These are phyloP conservation scores for Sphenopsis melanotis DNA, from an alignment of 2,797 vertebrate species.

Conservation along the genomic window DNA sequence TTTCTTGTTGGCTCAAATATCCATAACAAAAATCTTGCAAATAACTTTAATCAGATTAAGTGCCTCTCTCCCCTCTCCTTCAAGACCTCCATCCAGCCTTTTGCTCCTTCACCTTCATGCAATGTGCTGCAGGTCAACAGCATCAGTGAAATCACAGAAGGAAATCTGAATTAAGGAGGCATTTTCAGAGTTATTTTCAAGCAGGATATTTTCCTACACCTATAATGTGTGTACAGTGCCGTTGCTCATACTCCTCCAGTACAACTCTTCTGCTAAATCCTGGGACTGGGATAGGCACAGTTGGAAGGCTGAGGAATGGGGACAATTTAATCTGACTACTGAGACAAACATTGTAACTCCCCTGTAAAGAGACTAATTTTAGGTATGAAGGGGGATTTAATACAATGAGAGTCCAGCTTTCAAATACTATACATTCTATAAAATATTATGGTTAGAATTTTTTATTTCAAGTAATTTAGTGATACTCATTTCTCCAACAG, in stretches of 20 bases:
- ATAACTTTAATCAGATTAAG: not conserved
- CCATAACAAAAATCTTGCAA: slow-evolving; percentile 11
- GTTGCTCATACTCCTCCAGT: not conserved
- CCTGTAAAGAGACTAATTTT: not conserved
- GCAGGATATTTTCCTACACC: not conserved
- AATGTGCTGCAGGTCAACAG: not conserved
- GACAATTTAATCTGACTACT: not conserved
- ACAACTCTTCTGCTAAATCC: not conserved
- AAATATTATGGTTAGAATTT: not conserved
- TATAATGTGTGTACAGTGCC: too few species aligned
- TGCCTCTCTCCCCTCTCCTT: not conserved
- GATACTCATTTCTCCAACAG: not conserved
- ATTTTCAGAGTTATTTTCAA: not conserved
- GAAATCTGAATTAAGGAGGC: not conserved
- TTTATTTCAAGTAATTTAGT: not conserved
- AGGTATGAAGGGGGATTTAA: not conserved
- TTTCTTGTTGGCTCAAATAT: not conserved
- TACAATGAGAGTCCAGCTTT: not conserved
- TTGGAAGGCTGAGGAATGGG: not conserved
- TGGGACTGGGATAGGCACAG: fast-evolving
- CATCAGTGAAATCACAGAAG: not conserved
- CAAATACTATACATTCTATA: not conserved
- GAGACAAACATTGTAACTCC: not conserved
- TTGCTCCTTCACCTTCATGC: not conserved
- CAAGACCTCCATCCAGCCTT: not conserved